Percentiles rank a stretch among this genome's conserved stretches.
These are phyloP conservation scores for Glomeris maerens DNA, from an alignment of 1,140 invertebrate genomes.

Conservation along the genomic window DNA sequence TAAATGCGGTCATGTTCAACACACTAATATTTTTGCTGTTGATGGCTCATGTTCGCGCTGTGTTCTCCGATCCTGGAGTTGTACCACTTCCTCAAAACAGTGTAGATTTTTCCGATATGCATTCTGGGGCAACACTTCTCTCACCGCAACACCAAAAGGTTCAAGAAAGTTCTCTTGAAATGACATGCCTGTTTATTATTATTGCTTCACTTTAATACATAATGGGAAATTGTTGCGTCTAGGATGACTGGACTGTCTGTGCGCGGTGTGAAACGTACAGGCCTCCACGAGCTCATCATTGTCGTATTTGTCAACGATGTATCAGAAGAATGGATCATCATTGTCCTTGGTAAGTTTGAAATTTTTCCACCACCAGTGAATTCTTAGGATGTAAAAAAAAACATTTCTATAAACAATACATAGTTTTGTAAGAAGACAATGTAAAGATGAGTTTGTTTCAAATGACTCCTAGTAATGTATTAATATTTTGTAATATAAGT, in stretches of 20 bases:
- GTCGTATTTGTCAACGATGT: slow-evolving; percentile 72
- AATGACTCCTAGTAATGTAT: too few species aligned
- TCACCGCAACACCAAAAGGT: too few species aligned
- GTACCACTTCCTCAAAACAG: slow-evolving; percentile 65
- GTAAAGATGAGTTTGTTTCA: too few species aligned
- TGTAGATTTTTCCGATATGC: slow-evolving; percentile 72
- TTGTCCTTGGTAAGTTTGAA: slow-evolving; percentile 56
- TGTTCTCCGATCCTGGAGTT: slow-evolving; percentile 74
- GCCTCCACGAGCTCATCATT: slow-evolving; percentile 74
- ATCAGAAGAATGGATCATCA: slow-evolving; percentile 83
- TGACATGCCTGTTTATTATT: too few species aligned
- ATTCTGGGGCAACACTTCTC: too few species aligned
- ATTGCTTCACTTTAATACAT: too few species aligned
- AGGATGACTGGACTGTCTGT: slow-evolving; percentile 72
- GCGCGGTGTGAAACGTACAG: slow-evolving; percentile 67
- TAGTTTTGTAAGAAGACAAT: too few species aligned
- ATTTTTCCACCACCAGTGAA: slow-evolving; percentile 3
- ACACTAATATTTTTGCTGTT: slow-evolving; percentile 56
- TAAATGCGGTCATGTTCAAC: slow-evolving; percentile 70
- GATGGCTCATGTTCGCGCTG: slow-evolving; percentile 65
- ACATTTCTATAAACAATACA: too few species aligned
- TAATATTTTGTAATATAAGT: too few species aligned
- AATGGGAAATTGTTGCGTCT: slow-evolving; percentile 6
- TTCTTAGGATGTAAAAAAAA: slow-evolving; percentile 2
- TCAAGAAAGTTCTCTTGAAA: too few species aligned